Evolutionary conservation across 92 coral and sea anemone genomes (phyloP), one percentile per base, ranked within the genome.

Genomic region (Meandrina meandrites): DNA sequence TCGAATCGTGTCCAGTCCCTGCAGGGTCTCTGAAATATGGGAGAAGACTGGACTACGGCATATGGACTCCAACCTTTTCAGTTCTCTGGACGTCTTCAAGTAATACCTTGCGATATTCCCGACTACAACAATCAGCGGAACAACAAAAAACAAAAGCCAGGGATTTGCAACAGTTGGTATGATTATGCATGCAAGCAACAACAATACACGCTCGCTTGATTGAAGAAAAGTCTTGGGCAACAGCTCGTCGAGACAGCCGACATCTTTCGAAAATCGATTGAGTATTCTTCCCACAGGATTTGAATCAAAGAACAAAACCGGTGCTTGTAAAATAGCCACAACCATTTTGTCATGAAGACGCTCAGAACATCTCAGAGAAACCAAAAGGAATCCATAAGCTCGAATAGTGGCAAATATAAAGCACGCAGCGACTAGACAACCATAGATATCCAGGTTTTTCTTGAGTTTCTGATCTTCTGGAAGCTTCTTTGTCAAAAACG

Each of bases 331-430:
- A 17, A 76, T 21, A 27, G 80, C 53, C 16, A 76, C 32, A 76
- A 76, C 80, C 80, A 76, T 76, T 45, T 45, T 76, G 56, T 35
- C 78, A 74, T 74, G 78, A 42, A 74, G 78, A 18, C 50, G 78
- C 30, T 74, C 78, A 15, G 78, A 76, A 45, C 56, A 76, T 76
- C 54, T 42, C 42, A 76, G 34, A 12, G 80, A 45, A 28, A 76
- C 80, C 78, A 22, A 18, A 35, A 74, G 14, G 30, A 74, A 74
- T 35, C 78, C 50, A 24, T 36, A 74, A 14, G 78, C 11, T 36
- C 78, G 78, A 74, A 74, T 74, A 17, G 35, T 1, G 51, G 78
- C 30, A 42, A 74, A 74, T 1, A 36, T 22, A 1, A 74, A 10
- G n/a, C 24, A 35, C n/a, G 78, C 78, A 35, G 5, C 48, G 50